Evolutionary conservation across 2,113 vertebrate species (phyloP).

Genomic region (Hydropotes inermis): DNA sequence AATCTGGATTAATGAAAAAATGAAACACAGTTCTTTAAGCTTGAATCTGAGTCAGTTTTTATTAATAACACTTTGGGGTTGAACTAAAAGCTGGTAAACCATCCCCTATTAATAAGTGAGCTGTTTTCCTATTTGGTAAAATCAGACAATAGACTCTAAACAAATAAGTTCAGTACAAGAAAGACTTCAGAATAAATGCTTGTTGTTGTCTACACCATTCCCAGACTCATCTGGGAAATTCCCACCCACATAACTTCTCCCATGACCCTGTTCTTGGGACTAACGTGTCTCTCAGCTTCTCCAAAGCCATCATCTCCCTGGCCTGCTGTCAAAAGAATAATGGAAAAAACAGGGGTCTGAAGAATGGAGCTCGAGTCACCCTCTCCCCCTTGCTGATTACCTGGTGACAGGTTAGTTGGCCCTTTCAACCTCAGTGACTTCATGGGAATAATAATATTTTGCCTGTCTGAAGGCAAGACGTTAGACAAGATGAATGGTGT

Average conservation of each 20-base stretch:
- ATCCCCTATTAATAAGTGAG: background rate
- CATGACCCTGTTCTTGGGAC: background rate
- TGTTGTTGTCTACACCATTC: background rate
- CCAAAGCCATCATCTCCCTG: background rate
- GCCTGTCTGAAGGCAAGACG: background rate
- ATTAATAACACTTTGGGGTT: background rate
- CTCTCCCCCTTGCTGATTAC: background rate
- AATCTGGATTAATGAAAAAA: background rate
- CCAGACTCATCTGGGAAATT: background rate
- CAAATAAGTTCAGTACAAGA: background rate
- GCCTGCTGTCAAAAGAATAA: background rate
- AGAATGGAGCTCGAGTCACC: background rate
- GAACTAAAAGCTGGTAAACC: background rate
- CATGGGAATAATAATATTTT: background rate
- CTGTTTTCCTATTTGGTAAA: background rate
- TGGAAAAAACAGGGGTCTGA: background rate
- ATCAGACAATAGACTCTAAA: background rate
- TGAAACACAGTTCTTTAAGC: background rate
- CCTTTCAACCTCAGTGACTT: background rate
- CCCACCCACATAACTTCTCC: background rate
- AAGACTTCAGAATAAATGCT: background rate
- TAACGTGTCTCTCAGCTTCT: background rate
- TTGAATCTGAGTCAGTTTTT: background rate
- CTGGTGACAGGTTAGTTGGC: background rate
- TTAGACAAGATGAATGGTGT: background rate